Conservation (phyloP, 2,888 invertebrate species). For the Colletes collaris region DNA sequence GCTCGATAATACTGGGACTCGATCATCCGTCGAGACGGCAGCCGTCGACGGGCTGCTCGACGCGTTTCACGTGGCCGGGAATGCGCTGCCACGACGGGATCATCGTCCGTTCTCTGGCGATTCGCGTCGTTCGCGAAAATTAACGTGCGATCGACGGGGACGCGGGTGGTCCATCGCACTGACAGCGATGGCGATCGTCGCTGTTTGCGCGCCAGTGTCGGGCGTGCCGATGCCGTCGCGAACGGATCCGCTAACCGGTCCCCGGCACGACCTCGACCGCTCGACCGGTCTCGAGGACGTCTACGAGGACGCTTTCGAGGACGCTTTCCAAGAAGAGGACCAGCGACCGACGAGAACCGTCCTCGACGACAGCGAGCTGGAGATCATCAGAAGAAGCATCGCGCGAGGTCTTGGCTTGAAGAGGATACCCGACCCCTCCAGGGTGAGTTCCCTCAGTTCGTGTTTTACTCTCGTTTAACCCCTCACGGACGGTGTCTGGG, state of each 20-base stretch:
- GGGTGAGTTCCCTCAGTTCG: slow-evolving; percentile 68
- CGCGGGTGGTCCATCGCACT: not conserved
- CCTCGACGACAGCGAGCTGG: slow-evolving; percentile 74
- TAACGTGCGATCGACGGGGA: not conserved
- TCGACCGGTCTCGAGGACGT: slow-evolving; percentile 48
- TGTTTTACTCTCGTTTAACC: too few relatives aligned
- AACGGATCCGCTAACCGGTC: slow-evolving; percentile 34
- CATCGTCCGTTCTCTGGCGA: not conserved
- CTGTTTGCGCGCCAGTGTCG: slow-evolving; percentile 51
- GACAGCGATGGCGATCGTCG: slow-evolving; percentile 16
- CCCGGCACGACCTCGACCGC: slow-evolving; percentile 44
- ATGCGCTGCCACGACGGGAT: not conserved
- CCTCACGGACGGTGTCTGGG: too few relatives aligned
- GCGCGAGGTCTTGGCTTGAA: slow-evolving; percentile 79
- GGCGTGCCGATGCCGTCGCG: slow-evolving; percentile 47
- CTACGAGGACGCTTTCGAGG: slow-evolving; percentile 55
- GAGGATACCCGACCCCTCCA: slow-evolving; percentile 80
- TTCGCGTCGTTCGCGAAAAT: not conserved
- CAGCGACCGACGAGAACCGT: slow-evolving; percentile 31
- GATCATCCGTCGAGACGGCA: slow-evolving; percentile 4
- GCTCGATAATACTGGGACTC: not conserved
- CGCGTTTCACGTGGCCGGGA: not conserved
- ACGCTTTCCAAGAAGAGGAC: slow-evolving; percentile 58
- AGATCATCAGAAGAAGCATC: slow-evolving; percentile 79
- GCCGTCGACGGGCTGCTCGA: not conserved